Percentiles rank a stretch among this genome's conserved stretches.
These are phyloP conservation scores for Dendroctonus valens DNA, from an alignment of 1,140 invertebrate species.

Conservation along the genomic window DNA sequence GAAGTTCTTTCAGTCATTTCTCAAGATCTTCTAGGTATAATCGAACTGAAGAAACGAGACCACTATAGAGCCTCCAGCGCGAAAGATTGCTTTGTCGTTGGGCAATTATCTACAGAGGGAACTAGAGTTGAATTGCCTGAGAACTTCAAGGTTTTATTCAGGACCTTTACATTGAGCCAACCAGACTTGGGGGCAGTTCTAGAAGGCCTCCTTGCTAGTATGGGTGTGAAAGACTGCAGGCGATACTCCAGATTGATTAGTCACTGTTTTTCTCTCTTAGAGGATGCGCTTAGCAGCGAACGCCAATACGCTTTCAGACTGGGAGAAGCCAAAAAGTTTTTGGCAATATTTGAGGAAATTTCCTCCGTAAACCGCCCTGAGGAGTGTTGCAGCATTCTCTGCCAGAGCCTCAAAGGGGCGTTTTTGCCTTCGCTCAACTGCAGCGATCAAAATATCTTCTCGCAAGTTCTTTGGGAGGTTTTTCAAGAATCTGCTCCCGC, in stretches of 20 bases:
- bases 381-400: no score
- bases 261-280: conserved; percentile 5
- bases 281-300: conserved; percentile 13
- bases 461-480: no score
- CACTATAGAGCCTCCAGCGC: no score
- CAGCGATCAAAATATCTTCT: no score
- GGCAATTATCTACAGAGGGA: background rate
- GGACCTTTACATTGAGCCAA: conserved; percentile 91
- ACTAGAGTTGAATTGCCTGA: conserved; percentile 71
- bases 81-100: conserved; percentile 45
- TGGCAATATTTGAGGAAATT: conserved; percentile 22
- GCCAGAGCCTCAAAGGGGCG: no score
- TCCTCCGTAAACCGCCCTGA: no score
- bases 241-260: conserved; percentile 68
- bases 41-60: conserved; percentile 38
- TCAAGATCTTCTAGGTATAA: conserved; percentile 67
- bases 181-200: conserved; percentile 87
- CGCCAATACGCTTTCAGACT: conserved; percentile 31
- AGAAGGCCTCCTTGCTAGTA: conserved; percentile 84
- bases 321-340: conserved; percentile 26
- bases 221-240: conserved; percentile 76
- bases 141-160: conserved; percentile 85
- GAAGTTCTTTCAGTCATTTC: conserved; percentile 31
- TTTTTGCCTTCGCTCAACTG: no score
- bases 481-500: no score